Evolutionary conservation across 2,797 vertebrate genomes (phyloP).

Genomic region (Arvicola amphibius): DNA sequence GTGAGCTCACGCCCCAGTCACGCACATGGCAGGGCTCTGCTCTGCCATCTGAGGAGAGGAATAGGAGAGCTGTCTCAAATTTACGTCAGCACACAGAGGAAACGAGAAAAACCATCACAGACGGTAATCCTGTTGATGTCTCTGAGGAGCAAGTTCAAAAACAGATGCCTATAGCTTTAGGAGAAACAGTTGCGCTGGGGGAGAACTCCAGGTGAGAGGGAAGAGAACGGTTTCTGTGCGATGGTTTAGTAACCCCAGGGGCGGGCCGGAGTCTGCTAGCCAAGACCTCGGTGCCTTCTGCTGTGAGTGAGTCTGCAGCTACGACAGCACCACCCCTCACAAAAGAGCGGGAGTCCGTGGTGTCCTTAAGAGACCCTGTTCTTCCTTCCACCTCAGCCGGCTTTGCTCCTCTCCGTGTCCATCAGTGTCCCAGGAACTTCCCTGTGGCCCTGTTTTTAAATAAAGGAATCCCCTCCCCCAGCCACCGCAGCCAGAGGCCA

Average conservation of each 20-base stretch:
- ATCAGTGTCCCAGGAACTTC: conserved; percentile 36
- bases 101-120: conserved; percentile 63
- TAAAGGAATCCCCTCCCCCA: too few relatives aligned
- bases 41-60: conserved; percentile 35
- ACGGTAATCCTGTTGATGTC: conserved; percentile 60
- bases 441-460: conserved; percentile 4
- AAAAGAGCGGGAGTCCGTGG: not conserved
- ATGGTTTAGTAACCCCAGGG: conserved; percentile 81
- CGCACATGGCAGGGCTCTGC: not conserved
- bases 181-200: conserved; percentile 64
- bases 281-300: conserved; percentile 54
- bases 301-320: not conserved
- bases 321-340: not conserved
- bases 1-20: not conserved
- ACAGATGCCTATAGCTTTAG: conserved; percentile 73
- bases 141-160: conserved; percentile 68
- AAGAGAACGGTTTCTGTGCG: conserved; percentile 65
- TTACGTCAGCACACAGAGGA: conserved; percentile 62
- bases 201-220: conserved; percentile 69
- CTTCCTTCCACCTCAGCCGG: not conserved
- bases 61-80: conserved; percentile 45
- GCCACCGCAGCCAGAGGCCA: not conserved
- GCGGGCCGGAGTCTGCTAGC: conserved; percentile 71
- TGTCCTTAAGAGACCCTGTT: not conserved
- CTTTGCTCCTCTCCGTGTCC: conserved; percentile 12